phyloP scores from a whole-genome alignment of 2,797 vertebrate genomes.

The Pipistrellus pygmaeus region DNA sequence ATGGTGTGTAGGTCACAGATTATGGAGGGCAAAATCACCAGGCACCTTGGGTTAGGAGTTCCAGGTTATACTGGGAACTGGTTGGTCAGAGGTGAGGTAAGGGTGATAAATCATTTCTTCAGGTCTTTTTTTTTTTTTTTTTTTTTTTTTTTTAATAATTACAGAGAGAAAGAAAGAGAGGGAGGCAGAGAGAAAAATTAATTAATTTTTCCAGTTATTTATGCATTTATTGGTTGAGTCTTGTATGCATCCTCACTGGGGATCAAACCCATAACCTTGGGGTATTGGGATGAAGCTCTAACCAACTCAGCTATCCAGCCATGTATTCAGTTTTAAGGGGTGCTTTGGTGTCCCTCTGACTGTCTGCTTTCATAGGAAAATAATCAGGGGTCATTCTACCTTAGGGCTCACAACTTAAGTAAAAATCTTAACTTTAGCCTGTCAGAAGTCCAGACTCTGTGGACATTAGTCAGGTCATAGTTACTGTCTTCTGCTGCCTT shows the following conservation, averaged over 20 bases:
- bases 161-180: neutral
- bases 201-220: neutral
- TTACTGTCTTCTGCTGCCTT: neutral
- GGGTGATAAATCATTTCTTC: neutral
- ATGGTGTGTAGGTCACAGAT: neutral
- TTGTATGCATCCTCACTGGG: neutral
- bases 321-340: neutral
- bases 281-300: neutral
- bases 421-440: neutral
- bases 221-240: neutral
- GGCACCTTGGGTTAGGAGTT: neutral
- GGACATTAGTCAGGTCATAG: neutral
- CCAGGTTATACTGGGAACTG: neutral
- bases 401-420: neutral
- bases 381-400: neutral
- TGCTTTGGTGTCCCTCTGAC: neutral
- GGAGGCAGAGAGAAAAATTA: no score
- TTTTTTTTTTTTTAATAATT: neutral
- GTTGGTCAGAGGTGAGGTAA: neutral
- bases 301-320: neutral
- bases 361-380: neutral
- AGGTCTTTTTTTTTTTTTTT: neutral
- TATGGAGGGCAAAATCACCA: neutral
- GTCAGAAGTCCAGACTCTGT: neutral
- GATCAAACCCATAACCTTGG: neutral